phyloP scores from a whole-genome alignment of 2,113 vertebrate genomes.

The Odontophorus gujanensis region DNA sequence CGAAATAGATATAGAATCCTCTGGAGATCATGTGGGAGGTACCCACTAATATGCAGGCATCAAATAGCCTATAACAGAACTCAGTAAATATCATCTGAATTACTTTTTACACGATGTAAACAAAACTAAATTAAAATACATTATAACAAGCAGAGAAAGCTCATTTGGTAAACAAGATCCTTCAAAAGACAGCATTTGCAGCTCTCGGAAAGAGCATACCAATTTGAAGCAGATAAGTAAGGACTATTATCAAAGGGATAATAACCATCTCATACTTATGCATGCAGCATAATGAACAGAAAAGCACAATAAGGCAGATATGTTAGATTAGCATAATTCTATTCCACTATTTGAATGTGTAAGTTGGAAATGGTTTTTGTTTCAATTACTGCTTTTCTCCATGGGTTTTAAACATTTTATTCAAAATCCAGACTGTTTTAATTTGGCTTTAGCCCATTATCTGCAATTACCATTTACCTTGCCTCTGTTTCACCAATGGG shows the following conservation, averaged over 20 bases:
- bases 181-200: conserved; percentile 56
- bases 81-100: conserved; percentile 47
- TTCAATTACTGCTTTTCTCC: conserved; percentile 73
- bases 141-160: conserved; percentile 14
- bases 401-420: conserved; percentile 61
- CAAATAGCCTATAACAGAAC: conserved; percentile 4
- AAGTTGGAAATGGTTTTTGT: conserved; percentile 71
- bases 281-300: conserved; percentile 69
- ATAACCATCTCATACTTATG: conserved; percentile 74
- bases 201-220: conserved; percentile 52
- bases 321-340: conserved; percentile 78
- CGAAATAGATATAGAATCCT: background rate
- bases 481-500: background rate
- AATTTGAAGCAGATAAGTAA: conserved; percentile 75
- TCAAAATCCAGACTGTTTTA: conserved; percentile 49
- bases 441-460: conserved; percentile 49
- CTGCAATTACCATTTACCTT: conserved; percentile 39
- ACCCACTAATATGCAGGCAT: conserved; percentile 1
- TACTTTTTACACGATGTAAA: conserved; percentile 63
- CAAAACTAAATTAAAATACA: conserved; percentile 69
- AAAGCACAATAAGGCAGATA: conserved; percentile 74
- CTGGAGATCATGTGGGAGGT: background rate
- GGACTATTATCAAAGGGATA: conserved; percentile 74
- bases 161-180: conserved; percentile 65
- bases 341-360: conserved; percentile 73